phyloP scores from a whole-genome alignment of 2,113 vertebrate species.

The Oryctolagus cuniculus region DNA sequence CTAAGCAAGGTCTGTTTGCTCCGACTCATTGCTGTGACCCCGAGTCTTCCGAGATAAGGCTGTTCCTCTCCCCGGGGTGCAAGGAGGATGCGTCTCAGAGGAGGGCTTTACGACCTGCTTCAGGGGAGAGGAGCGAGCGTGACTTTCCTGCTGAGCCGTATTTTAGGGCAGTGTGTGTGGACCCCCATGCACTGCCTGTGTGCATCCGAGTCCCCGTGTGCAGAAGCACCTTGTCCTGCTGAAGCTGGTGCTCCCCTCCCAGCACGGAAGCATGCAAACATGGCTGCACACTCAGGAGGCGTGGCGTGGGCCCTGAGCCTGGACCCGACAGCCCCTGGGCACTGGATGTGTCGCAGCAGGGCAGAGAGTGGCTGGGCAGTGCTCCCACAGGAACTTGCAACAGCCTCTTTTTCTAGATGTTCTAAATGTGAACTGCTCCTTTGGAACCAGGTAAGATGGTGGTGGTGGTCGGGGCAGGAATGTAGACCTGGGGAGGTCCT shows the following conservation, averaged over 20 bases:
- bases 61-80: neutral
- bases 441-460: neutral
- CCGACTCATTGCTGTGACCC: neutral
- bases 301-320: neutral
- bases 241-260: too few relatives aligned
- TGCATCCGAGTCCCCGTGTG: neutral
- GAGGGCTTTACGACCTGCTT: neutral
- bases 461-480: neutral
- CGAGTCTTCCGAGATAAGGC: neutral
- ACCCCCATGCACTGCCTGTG: neutral
- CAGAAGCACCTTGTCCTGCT: neutral
- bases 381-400: neutral
- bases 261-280: rapidly evolving
- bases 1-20: neutral
- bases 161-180: neutral
- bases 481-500: neutral
- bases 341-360: neutral
- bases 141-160: neutral
- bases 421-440: neutral
- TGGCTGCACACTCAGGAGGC: neutral
- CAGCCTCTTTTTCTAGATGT: neutral
- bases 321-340: neutral
- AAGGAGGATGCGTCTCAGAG: neutral
- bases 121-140: neutral
- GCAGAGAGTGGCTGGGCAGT: neutral